Conservation (phyloP, 2,888 invertebrate species). For the Pristionchus fissidentatus region DNA sequence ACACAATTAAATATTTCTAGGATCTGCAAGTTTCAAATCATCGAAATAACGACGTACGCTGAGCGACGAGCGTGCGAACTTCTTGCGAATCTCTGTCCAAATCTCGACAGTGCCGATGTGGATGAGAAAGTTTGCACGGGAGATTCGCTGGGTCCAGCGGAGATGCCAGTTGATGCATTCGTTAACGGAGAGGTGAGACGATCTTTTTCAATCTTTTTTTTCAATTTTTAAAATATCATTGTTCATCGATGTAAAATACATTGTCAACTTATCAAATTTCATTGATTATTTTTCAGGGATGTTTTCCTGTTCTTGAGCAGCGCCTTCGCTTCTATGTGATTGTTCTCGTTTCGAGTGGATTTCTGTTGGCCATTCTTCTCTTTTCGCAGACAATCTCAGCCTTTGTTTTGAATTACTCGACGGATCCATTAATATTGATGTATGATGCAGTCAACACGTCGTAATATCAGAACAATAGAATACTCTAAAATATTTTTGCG, state of each 20-base stretch:
- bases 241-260: too few relatives aligned
- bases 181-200: not conserved
- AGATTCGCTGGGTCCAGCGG: not conserved
- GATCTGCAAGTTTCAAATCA: not conserved
- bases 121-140: constrained; percentile 17
- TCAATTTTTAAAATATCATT: not conserved
- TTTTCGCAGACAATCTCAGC: constrained; percentile 21
- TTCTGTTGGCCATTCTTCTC: not conserved
- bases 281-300: constrained; percentile 38
- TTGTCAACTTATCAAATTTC: not conserved
- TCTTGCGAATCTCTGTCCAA: not conserved
- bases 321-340: constrained; percentile 37
- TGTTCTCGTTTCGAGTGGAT: not conserved
- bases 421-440: not conserved
- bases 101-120: not conserved
- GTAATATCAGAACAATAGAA: too few relatives aligned
- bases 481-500: too few relatives aligned
- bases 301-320: not conserved
- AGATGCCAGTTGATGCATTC: not conserved
- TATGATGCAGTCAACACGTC: constrained; percentile 42
- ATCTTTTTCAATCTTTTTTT: too few relatives aligned
- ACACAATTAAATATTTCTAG: not conserved
- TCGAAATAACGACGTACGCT: not conserved
- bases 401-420: constrained; percentile 32
- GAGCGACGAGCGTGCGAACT: not conserved